Evolutionary conservation across 2,113 vertebrate genomes (phyloP), one percentile per base, ranked within the genome.

Genomic region (Oostethus manadensis): DNA sequence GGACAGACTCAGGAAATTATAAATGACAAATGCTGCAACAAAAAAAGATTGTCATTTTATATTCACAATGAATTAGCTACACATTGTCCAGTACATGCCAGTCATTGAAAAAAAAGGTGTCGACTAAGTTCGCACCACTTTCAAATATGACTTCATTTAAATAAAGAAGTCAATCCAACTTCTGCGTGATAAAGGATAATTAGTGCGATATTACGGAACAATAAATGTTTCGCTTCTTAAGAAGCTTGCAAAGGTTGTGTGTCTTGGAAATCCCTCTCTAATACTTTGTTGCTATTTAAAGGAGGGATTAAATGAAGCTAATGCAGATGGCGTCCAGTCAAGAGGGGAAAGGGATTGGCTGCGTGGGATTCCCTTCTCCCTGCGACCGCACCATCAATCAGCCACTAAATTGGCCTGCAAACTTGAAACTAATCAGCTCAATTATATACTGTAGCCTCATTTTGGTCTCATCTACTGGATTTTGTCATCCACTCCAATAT

Each of bases 1-100:
- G 70, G 95, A 97, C 64, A 98, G 90, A 78, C 94, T 98, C 79
- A 99, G 87, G 82, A 98, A 98, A 79, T 95, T 99, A 85, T 98
- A 98, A 70, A 99, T 98, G 67, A 95, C 96, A n/a, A 99, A 98
- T 1, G 96, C 97, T 98, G 87, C 1, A 71, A 64, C 56, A 73
- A 79, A 44, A 64, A 14, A 58, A 44, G 48, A 42, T 42, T 42
- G 13, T 42, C 38, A 11, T 14, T 42, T 60, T 47, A 61, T 10
- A 29, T 29, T 2, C 3, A 16, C 16, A 23, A 7, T 1, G 56
- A 20, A 42, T 65, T 58, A 38, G 47, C 11, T 42, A 9, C 51
- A 51, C 40, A 10, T 13, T 44, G 55, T 7, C 21, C 11, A 11
- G 49, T 8, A 15, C 2, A 46, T 38, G 23, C 22, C n/a, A 29